Evolutionary conservation across 2,113 vertebrate species (phyloP).

Genomic region (Paracanthobrama guichenoti): DNA sequence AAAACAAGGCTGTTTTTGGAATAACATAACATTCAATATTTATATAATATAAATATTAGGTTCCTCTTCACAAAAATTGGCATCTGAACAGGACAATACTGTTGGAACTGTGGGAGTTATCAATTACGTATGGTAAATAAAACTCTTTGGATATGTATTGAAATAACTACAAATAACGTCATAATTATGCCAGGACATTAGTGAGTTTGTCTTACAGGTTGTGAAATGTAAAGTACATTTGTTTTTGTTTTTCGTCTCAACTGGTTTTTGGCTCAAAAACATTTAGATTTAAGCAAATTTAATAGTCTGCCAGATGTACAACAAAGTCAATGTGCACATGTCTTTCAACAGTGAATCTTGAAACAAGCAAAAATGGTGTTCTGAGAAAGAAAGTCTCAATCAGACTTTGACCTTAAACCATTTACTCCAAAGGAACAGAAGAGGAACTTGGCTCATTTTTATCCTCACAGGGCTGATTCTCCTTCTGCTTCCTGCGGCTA

Average conservation of each 20-base stretch:
- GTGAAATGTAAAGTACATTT: background rate
- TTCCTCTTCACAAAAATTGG: background rate
- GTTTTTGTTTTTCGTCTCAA: background rate
- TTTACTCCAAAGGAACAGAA: background rate
- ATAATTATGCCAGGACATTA: background rate
- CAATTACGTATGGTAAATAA: background rate
- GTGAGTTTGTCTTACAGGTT: background rate
- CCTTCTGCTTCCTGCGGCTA: slow-evolving; percentile 65
- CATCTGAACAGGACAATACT: background rate
- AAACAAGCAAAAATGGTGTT: background rate
- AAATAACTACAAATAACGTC: background rate
- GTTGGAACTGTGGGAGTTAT: background rate
- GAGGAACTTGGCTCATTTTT: background rate
- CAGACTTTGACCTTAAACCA: background rate
- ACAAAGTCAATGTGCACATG: background rate
- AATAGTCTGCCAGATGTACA: background rate
- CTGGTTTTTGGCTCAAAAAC: background rate
- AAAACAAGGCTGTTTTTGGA: background rate
- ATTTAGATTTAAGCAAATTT: background rate
- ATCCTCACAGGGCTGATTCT: slow-evolving; percentile 39
- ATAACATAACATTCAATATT: background rate
- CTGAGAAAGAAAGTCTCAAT: background rate
- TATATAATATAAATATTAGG: background rate
- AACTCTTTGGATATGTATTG: background rate
- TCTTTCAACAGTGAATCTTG: background rate